Evolutionary conservation across 1,140 invertebrate species (phyloP), one percentile per base, ranked within the genome.

Genomic region (Octopus bimaculoides): DNA sequence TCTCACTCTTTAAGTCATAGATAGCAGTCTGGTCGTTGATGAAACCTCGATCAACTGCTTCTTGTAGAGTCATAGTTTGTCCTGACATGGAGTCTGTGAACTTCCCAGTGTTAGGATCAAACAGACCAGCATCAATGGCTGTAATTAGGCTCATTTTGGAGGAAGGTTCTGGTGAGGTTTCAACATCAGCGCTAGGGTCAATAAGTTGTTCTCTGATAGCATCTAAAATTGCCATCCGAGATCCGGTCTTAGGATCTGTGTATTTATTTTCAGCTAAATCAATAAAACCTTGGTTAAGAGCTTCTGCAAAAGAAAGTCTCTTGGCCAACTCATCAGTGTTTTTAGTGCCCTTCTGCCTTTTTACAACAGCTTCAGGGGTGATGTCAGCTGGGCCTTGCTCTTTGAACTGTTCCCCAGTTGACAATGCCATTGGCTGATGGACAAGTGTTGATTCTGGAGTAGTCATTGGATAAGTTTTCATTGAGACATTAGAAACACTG

Each of bases 131-230:
- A 78, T 93, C 92, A 54, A 96, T 91, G 12, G 96, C 96, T 79
- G 96, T 94, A 10, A 93, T 93, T 54, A 98, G 91, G 82, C 94
- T 93, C 80, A 81, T 79, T 20, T 77, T 53, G 74, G 79, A 78
- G 26, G 78, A 20, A 10, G 77, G 69, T 41, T 79, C 74, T 20
- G 71, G 69, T 54, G 77, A 77, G 5, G 26, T 71, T 69, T 82
- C 81, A 10, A 80, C 69, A 9, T 95, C 78, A 52, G 77, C 78
- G 9, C 80, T 78, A 52, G 85, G 85, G 73, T 95, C 94, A 78
- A 97, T 93, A 20, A 97, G 92, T 74, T 94, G 93, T 84, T 94
- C 94, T 75, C 93, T 92, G 74, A 97, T 89, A 54, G 97, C 96
- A 82, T 93, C 93, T 88, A 97, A 96, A 83, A 98, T 83, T 7